These are phyloP conservation scores for Parotocinclus haroldoi DNA, from an alignment of 2,797 vertebrate genomes.

Conservation along the genomic window DNA sequence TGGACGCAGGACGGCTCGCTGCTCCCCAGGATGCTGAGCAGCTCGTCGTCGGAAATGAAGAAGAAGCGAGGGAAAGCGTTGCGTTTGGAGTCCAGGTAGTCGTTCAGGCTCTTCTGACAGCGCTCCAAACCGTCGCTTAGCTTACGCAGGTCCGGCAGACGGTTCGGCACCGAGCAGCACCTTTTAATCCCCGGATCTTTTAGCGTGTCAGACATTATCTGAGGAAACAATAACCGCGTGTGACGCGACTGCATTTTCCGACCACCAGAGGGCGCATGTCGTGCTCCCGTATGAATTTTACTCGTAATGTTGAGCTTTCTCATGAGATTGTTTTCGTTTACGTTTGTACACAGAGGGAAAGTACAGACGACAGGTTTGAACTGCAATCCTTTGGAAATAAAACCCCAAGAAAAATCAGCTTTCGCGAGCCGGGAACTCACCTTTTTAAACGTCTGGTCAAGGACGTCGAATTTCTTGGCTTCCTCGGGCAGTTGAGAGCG, in stretches of 20 bases:
- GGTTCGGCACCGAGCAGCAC: conserved; percentile 81
- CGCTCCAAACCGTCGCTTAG: conserved; percentile 85
- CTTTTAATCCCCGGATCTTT: conserved; percentile 81
- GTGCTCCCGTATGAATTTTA: too few relatives aligned
- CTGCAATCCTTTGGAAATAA: too few relatives aligned
- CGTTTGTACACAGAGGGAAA: too few relatives aligned
- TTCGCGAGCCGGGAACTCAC: conserved; percentile 54
- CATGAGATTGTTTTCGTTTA: too few relatives aligned
- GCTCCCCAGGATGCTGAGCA: conserved; percentile 94
- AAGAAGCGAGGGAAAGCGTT: conserved; percentile 97
- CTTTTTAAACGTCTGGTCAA: conserved; percentile 84
- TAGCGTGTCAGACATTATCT: conserved; percentile 89
- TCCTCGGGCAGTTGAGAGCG: conserved; percentile 87
- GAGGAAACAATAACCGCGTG: background rate
- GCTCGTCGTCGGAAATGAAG: conserved; percentile 95
- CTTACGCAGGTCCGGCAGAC: conserved; percentile 77
- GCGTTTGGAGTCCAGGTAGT: conserved; percentile 92
- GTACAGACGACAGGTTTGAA: too few relatives aligned
- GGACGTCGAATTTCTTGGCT: conserved; percentile 88
- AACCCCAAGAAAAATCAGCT: too few relatives aligned
- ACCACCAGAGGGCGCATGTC: too few relatives aligned
- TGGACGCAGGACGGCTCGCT: conserved; percentile 87
- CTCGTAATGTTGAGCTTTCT: too few relatives aligned
- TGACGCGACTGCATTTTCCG: too few relatives aligned
- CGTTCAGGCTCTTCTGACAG: conserved; percentile 94